phyloP scores from a whole-genome alignment of 2,888 invertebrate genomes.

The Lithophane socia region DNA sequence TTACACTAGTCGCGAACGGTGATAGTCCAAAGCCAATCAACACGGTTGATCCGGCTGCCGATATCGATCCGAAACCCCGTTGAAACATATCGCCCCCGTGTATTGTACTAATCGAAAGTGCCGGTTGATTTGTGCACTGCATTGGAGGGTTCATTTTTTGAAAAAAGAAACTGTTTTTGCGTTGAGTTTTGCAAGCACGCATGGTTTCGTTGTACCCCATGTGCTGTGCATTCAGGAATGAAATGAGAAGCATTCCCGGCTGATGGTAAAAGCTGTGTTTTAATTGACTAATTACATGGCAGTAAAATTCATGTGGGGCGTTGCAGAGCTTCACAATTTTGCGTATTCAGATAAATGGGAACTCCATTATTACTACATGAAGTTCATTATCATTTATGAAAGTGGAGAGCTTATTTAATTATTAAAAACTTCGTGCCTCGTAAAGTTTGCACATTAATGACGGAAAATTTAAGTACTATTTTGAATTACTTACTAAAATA shows the following conservation, averaged over 20 bases:
- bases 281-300: constrained; percentile 49
- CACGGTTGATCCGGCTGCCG: constrained; percentile 74
- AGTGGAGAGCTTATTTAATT: not conserved
- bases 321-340: constrained; percentile 21
- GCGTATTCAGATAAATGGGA: constrained; percentile 9
- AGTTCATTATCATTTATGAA: constrained; percentile 20
- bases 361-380: constrained; percentile 17
- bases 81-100: constrained; percentile 57
- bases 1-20: constrained; percentile 65
- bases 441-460: not conserved
- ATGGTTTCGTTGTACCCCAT: constrained; percentile 3
- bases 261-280: constrained; percentile 38
- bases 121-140: constrained; percentile 59
- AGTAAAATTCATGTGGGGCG: constrained; percentile 16
- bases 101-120: constrained; percentile 64
- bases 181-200: constrained; percentile 37
- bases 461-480: not conserved
- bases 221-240: constrained; percentile 45
- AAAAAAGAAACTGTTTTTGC: constrained; percentile 18
- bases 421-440: not conserved
- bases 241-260: constrained; percentile 44
- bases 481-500: not conserved
- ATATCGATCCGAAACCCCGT: constrained; percentile 65
- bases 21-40: constrained; percentile 78
- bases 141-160: constrained; percentile 51